A percentile compares a stretch with the other conserved stretches of the same genome.
Conservation (phyloP, 2,113 vertebrate genomes). For the Porphyrio hochstetteri region DNA sequence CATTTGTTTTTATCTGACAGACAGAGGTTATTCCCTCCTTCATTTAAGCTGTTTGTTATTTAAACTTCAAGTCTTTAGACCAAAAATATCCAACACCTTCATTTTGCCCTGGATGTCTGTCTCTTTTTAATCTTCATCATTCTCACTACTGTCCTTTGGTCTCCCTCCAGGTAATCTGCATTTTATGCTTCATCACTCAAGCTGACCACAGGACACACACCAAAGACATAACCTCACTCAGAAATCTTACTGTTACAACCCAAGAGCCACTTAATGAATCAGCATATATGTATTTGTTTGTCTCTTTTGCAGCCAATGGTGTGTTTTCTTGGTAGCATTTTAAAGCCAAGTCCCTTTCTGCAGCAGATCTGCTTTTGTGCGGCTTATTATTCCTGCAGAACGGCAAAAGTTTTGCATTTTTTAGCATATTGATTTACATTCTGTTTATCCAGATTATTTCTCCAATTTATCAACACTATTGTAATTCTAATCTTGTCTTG, state of each 20-base stretch:
- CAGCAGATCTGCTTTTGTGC: background rate
- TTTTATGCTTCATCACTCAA: background rate
- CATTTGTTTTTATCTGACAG: background rate
- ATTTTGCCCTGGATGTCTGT: background rate
- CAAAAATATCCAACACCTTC: background rate
- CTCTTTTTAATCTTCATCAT: background rate
- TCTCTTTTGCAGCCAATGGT: background rate
- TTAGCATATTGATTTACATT: background rate
- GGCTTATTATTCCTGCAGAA: background rate
- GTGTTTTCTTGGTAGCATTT: background rate
- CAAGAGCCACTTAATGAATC: background rate
- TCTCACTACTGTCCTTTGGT: background rate
- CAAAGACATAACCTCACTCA: background rate
- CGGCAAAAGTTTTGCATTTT: background rate
- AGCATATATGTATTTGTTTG: background rate
- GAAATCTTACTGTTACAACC: background rate
- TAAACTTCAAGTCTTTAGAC: background rate
- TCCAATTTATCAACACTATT: background rate
- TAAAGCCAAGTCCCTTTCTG: background rate
- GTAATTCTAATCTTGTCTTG: background rate
- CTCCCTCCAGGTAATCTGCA: background rate
- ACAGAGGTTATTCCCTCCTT: background rate
- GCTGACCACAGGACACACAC: background rate
- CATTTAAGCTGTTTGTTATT: background rate
- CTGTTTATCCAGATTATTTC: background rate